A percentile compares a stretch with the other conserved stretches of the same genome.
These are phyloP conservation scores for Pedetes capensis DNA, from an alignment of 2,113 vertebrate genomes.

Conservation along the genomic window DNA sequence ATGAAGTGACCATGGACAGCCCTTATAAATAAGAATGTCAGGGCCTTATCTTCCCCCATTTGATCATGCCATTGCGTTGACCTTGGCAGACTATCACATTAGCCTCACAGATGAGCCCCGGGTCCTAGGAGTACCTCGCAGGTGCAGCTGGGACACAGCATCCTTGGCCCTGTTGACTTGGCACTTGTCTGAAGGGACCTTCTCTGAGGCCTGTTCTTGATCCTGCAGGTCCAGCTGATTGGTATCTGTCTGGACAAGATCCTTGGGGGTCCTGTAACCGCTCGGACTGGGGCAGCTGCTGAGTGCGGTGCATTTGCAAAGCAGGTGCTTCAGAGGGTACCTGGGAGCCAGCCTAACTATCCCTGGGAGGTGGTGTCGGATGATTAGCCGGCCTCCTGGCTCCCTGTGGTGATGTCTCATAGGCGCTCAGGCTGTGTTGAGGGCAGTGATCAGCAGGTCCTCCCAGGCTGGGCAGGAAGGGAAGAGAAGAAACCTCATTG, in stretches of 20 bases:
- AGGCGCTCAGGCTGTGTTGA: rapidly evolving
- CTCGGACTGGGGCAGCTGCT: background rate
- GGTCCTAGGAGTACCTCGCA: too few species aligned
- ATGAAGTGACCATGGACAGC: background rate
- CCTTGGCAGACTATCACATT: too few species aligned
- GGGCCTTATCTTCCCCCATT: too few species aligned
- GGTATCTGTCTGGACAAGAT: background rate
- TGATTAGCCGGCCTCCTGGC: rapidly evolving
- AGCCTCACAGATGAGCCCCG: too few species aligned
- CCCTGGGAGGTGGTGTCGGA: rapidly evolving
- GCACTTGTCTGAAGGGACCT: background rate
- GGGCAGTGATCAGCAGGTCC: background rate
- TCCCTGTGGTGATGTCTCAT: rapidly evolving
- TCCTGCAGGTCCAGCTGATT: background rate
- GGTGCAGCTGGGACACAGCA: background rate
- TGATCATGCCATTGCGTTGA: too few species aligned
- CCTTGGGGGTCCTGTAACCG: too few species aligned
- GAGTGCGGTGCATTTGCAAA: background rate
- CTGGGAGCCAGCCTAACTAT: rapidly evolving
- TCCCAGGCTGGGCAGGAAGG: background rate
- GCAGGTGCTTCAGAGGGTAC: rapidly evolving
- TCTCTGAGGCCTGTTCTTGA: background rate
- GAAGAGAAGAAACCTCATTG: too few species aligned
- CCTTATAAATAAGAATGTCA: background rate
- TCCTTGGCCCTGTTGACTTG: rapidly evolving